Percentiles rank a stretch among this genome's conserved stretches.
phyloP scores from a whole-genome alignment of 2,113 vertebrate species.

The Galbula dea region DNA sequence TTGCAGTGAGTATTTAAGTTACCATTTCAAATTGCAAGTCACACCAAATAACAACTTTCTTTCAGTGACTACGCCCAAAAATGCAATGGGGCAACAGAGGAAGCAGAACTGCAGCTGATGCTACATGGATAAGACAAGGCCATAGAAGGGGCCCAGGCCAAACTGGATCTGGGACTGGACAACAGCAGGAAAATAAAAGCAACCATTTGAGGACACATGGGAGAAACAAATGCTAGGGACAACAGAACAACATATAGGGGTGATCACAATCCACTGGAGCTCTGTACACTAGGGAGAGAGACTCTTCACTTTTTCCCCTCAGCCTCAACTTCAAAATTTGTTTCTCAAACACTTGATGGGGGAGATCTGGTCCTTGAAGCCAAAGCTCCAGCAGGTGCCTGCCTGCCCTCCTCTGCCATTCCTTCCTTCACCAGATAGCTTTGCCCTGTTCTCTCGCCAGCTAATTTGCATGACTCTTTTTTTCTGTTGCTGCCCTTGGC shows the following conservation, averaged over 20 bases:
- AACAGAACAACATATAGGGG: background rate
- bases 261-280: background rate
- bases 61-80: background rate
- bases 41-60: background rate
- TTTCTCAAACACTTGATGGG: background rate
- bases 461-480: slow-evolving; percentile 50
- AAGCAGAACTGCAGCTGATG: background rate
- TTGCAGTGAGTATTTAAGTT: slow-evolving; percentile 52
- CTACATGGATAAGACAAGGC: background rate
- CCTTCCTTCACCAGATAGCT: background rate
- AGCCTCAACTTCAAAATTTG: background rate
- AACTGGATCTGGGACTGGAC: background rate
- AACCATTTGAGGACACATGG: background rate
- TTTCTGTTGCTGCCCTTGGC: slow-evolving; percentile 29
- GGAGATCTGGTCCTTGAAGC: background rate
- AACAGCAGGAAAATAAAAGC: background rate
- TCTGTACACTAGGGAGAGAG: background rate
- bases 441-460: slow-evolving; percentile 38
- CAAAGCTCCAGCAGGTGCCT: background rate
- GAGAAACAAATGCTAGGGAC: background rate
- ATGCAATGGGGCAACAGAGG: background rate
- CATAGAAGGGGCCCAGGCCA: background rate
- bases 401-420: slow-evolving; percentile 13
- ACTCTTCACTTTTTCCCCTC: background rate
- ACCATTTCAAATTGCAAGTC: slow-evolving; percentile 15